A percentile compares a stretch with the other conserved stretches of the same genome.
Conservation (phyloP, 2,888 invertebrate species). For the Eupithecia subfuscata region DNA sequence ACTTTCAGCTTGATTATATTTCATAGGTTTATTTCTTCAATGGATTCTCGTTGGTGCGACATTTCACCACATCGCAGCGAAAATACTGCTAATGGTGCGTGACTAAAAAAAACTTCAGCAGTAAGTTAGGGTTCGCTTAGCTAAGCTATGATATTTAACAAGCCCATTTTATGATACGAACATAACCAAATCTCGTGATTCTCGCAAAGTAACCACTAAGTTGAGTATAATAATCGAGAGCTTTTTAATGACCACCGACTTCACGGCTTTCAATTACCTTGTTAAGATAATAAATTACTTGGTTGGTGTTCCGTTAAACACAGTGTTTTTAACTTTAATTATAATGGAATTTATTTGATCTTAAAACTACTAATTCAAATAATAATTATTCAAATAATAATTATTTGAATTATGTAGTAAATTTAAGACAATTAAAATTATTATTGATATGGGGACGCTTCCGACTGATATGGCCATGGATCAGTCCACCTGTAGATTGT, state of each 20-base stretch:
- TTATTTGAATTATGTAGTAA: too few species aligned
- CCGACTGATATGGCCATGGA: too few species aligned
- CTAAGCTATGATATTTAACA: not conserved
- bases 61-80: too few species aligned
- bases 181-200: not conserved
- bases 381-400: too few species aligned
- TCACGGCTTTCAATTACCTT: not conserved
- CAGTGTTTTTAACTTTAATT: not conserved
- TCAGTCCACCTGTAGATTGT: not conserved
- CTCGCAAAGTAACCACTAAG: not conserved
- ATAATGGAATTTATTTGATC: not conserved
- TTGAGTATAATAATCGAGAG: not conserved
- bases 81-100: not conserved
- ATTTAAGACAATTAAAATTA: too few species aligned
- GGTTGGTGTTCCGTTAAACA: not conserved
- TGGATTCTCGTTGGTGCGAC: too few species aligned
- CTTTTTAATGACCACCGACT: not conserved
- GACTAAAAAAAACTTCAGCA: not conserved
- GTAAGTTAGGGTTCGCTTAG: not conserved
- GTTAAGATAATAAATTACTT: not conserved
- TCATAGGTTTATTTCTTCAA: too few species aligned
- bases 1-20: too few species aligned
- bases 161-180: not conserved
- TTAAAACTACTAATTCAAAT: not conserved
- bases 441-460: too few species aligned